phyloP scores from a whole-genome alignment of 1,140 invertebrate species.

The Musca domestica region DNA sequence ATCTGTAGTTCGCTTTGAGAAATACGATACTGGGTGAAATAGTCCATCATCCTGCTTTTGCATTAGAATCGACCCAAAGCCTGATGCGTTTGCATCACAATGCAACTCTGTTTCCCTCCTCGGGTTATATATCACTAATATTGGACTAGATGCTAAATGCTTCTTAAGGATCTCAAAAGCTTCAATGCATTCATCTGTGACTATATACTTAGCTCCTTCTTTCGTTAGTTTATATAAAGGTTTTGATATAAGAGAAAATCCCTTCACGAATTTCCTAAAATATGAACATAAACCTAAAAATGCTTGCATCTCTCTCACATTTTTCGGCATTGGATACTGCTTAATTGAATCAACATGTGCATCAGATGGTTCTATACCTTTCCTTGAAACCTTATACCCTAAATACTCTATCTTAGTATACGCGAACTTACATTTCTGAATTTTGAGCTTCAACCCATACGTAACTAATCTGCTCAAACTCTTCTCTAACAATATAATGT shows the following conservation, averaged over 20 bases:
- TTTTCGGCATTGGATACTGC: not conserved
- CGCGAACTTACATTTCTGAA: constrained; percentile 5
- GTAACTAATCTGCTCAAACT: not conserved
- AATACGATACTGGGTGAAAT: not conserved
- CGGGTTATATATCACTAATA: not conserved
- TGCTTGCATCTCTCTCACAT: not conserved
- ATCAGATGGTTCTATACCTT: not conserved
- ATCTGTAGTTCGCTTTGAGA: not conserved
- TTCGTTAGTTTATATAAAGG: not conserved
- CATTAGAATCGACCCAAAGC: not conserved
- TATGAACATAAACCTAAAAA: constrained; percentile 11
- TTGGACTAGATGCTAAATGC: not conserved
- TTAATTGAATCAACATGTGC: not conserved
- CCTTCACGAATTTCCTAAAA: not conserved
- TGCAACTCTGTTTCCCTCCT: not conserved
- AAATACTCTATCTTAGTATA: constrained; percentile 12
- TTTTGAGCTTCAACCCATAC: not conserved
- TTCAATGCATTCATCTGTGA: not conserved
- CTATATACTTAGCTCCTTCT: not conserved
- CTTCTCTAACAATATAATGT: not conserved
- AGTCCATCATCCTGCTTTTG: not conserved
- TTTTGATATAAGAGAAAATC: not conserved
- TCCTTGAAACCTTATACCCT: not conserved
- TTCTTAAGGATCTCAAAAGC: not conserved
- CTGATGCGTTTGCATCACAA: not conserved